These are phyloP conservation scores for Stenichneumon culpator DNA, from an alignment of 2,888 invertebrate genomes.

Conservation along the genomic window DNA sequence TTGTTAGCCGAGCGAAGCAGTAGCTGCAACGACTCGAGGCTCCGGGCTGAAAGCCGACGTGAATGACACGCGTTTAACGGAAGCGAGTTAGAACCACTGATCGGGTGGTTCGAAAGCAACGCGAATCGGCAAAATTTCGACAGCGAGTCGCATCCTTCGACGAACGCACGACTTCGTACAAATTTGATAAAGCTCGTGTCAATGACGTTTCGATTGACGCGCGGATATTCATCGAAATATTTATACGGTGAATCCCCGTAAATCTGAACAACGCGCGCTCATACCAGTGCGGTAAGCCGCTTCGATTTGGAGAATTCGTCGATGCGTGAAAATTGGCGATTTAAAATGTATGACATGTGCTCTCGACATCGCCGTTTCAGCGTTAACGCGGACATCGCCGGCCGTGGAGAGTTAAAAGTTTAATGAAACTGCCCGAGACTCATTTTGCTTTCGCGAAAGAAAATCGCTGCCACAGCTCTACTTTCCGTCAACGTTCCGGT, in stretches of 20 bases:
- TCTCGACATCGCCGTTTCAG: background rate
- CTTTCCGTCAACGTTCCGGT: background rate
- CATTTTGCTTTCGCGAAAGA: conserved; percentile 10
- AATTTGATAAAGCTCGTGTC: background rate
- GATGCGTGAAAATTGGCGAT: background rate
- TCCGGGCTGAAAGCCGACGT: background rate
- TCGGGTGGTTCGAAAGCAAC: conserved; percentile 2
- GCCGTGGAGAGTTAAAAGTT: background rate
- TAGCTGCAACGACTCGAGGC: background rate
- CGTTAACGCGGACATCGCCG: background rate
- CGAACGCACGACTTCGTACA: background rate
- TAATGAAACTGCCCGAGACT: conserved; percentile 17
- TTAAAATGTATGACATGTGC: background rate
- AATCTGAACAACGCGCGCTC: background rate
- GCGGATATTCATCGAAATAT: background rate
- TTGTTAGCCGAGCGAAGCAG: background rate
- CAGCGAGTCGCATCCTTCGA: background rate
- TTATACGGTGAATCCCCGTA: background rate
- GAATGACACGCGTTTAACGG: conserved; percentile 11
- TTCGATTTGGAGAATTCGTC: background rate
- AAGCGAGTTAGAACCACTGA: conserved; percentile 37
- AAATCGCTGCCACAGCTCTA: background rate
- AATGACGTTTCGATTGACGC: conserved; percentile 7
- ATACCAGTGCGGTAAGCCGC: background rate
- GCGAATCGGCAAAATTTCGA: background rate